Base-by-base conservation (phyloP, 2,113 vertebrate genomes). In the Xenopus laevis region DNA sequence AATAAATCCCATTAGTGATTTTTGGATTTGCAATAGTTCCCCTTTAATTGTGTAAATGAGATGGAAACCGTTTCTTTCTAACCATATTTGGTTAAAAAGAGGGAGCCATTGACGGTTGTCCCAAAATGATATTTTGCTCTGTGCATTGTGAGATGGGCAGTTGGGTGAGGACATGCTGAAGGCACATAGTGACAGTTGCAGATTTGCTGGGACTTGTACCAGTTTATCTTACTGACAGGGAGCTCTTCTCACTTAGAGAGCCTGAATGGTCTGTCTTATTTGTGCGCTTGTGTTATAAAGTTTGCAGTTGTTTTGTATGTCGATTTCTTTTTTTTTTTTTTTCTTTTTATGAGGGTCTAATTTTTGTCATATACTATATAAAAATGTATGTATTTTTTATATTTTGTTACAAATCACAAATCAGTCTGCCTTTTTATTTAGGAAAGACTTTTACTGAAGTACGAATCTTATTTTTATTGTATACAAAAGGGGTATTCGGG, bases 381-480 rank as follows among this genome's bases (percentile, higher is more conserved):
- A n/a, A 55, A 8, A 61, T 68, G 44, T 68, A 23, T 46, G 23
- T 71, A 60, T 53, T 81, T 88, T 86, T 86, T 84, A 82, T 89
- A 88, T 85, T 91, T 76, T 76, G 66, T 76, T 76, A 69, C 80
- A 78, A 83, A 80, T 78, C 81, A 79, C 81, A 84, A 77, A 1
- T 10, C 79, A 78, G 87, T 65, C 40, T 62, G 72, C 65, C 65
- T 75, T 75, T 75, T 53, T 46, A 16, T 57, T 69, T 76, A 45
- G 47, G 46, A 45, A 76, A 84, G 83, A 52, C 55, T 90, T 92
- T 90, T 92, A 90, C 85, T 86, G 86, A 88, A 90, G 89, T 90
- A 89, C 85, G 86, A 87, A 89, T 86, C 83, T 89, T 87, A 86
- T 90, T 91, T 87, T 88, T 76, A 84, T 87, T 85, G 82, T 84